Evolutionary conservation across 2,113 vertebrate genomes (phyloP).

Genomic region (Hirundichthys speculiger): DNA sequence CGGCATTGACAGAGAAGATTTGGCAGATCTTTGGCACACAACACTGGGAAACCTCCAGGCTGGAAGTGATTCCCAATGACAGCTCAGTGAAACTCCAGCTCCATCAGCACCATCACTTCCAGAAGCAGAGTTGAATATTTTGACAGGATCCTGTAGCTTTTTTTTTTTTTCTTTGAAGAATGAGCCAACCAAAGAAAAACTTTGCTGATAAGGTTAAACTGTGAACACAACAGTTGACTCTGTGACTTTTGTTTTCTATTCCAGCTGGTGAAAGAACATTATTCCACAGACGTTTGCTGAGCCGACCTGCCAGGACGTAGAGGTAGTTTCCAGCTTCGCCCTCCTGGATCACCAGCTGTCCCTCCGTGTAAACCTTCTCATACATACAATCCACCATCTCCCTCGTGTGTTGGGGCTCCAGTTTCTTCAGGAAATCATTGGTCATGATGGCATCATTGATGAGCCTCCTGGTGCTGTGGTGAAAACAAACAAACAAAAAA

Average conservation of each 20-base stretch:
- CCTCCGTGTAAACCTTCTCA: constrained; percentile 72
- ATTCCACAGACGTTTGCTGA: not conserved
- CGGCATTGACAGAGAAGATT: too few relatives aligned
- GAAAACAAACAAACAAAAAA: not conserved
- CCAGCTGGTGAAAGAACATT: too few relatives aligned
- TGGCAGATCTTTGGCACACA: too few relatives aligned
- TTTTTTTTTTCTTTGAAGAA: not conserved
- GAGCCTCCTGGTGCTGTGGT: constrained; percentile 75
- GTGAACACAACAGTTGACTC: not conserved
- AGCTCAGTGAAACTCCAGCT: too few relatives aligned
- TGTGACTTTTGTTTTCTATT: too few relatives aligned
- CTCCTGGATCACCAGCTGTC: constrained; percentile 81
- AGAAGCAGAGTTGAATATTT: too few relatives aligned
- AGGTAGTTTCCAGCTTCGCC: constrained; percentile 83
- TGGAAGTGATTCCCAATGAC: too few relatives aligned
- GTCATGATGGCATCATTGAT: constrained; percentile 81
- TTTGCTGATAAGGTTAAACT: not conserved
- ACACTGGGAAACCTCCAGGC: too few relatives aligned
- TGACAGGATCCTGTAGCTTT: too few relatives aligned
- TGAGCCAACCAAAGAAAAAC: not conserved
- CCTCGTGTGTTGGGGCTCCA: constrained; percentile 80
- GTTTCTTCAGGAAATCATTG: constrained; percentile 83
- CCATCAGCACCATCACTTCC: too few relatives aligned
- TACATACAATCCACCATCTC: constrained; percentile 85
- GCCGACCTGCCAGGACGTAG: constrained; percentile 82